Conservation (phyloP, 2,797 vertebrate genomes). For the Sebastes minor region DNA sequence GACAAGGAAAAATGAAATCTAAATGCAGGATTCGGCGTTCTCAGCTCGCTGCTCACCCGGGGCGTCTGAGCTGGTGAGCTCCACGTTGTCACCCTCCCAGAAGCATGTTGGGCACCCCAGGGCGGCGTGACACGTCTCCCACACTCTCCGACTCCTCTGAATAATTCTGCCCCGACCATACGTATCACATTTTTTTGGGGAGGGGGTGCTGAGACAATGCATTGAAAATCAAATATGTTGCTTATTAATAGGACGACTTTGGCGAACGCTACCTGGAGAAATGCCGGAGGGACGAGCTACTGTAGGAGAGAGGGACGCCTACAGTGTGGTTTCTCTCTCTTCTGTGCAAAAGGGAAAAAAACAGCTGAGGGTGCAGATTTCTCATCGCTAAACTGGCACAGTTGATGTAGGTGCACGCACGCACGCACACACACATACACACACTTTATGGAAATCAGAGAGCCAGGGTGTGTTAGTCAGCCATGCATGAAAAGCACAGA, state of each 20-base stretch:
- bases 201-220: slow-evolving; percentile 56
- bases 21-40: slow-evolving; percentile 58
- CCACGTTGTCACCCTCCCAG: slow-evolving; percentile 77
- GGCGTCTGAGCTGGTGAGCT: slow-evolving; percentile 62
- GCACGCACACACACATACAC: slow-evolving; percentile 24
- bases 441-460: slow-evolving; percentile 62
- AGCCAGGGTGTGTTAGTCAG: slow-evolving; percentile 53
- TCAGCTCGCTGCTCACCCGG: slow-evolving; percentile 59
- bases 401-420: slow-evolving; percentile 32
- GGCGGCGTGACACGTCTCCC: slow-evolving; percentile 79
- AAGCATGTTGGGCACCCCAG: slow-evolving; percentile 74
- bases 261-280: slow-evolving; percentile 82
- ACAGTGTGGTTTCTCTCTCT: slow-evolving; percentile 45
- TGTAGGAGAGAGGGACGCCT: slow-evolving; percentile 53
- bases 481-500: slow-evolving; percentile 60
- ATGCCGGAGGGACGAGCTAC: slow-evolving; percentile 65
- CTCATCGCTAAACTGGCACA: slow-evolving; percentile 76
- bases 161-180: slow-evolving; percentile 74
- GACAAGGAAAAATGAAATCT: slow-evolving; percentile 58
- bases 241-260: slow-evolving; percentile 84
- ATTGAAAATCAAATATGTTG: slow-evolving; percentile 86
- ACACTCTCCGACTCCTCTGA: slow-evolving; percentile 66
- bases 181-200: slow-evolving; percentile 42
- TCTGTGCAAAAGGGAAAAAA: slow-evolving; percentile 55
- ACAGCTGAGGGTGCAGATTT: slow-evolving; percentile 84